Percentiles rank a stretch among this genome's conserved stretches.
These are phyloP conservation scores for Chrysolina haemoptera DNA, from an alignment of 2,888 invertebrate species.

Conservation along the genomic window DNA sequence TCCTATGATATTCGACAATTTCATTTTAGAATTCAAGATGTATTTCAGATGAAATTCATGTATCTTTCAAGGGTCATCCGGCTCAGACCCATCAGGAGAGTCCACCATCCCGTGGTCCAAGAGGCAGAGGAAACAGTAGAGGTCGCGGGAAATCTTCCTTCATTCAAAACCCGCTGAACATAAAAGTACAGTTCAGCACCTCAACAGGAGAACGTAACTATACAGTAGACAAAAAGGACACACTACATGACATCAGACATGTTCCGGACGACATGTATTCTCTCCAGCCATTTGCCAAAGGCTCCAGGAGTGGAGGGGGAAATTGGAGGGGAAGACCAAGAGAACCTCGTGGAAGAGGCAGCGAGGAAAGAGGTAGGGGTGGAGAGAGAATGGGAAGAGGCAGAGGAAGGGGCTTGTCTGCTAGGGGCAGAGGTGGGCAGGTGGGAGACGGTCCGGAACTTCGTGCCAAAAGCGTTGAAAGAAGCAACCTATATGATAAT, in stretches of 20 bases:
- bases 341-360: slow-evolving; percentile 28
- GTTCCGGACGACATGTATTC: slow-evolving; percentile 47
- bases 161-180: slow-evolving; percentile 56
- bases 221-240: slow-evolving; percentile 54
- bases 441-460: background rate
- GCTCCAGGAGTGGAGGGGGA: slow-evolving; percentile 30
- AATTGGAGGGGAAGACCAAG: slow-evolving; percentile 16
- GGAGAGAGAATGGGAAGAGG: slow-evolving; percentile 18
- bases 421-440: slow-evolving; percentile 1
- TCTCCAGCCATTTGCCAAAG: background rate
- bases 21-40: background rate
- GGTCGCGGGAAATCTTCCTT: slow-evolving; percentile 17
- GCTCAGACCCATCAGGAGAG: background rate
- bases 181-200: slow-evolving; percentile 59
- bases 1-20: background rate
- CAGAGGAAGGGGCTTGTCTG: slow-evolving; percentile 21
- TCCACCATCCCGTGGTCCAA: slow-evolving; percentile 29
- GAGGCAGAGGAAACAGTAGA: slow-evolving; percentile 33
- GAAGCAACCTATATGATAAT: slow-evolving; percentile 29
- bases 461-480: slow-evolving; percentile 12
- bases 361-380: slow-evolving; percentile 33
- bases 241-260: slow-evolving; percentile 50
- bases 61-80: slow-evolving; percentile 18
- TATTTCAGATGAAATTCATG: background rate
- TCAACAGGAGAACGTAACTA: slow-evolving; percentile 60